A percentile compares a stretch with the other conserved stretches of the same genome.
phyloP scores from a whole-genome alignment of 2,888 invertebrate species.

The Sericinus montela region DNA sequence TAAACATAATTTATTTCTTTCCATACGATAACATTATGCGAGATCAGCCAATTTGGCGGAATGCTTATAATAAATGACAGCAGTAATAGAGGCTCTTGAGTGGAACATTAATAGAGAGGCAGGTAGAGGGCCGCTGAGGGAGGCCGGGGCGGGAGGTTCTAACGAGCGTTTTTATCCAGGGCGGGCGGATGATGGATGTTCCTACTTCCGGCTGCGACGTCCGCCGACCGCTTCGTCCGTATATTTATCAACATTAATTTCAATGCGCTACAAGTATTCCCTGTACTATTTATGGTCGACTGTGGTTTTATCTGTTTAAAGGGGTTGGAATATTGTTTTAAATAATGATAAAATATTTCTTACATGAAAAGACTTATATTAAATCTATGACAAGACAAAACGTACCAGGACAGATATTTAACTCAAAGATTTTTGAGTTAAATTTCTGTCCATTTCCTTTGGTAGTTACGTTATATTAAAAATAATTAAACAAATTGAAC shows the following conservation, averaged over 20 bases:
- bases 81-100: conserved; percentile 76
- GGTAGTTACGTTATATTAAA: too few relatives aligned
- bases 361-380: too few relatives aligned
- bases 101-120: conserved; percentile 76
- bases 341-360: too few relatives aligned
- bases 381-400: too few relatives aligned
- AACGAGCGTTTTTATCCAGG: conserved; percentile 78
- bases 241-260: conserved; percentile 76
- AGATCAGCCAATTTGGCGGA: conserved; percentile 75
- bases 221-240: conserved; percentile 65
- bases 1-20: conserved; percentile 36
- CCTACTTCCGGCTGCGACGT: conserved; percentile 68
- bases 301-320: not conserved
- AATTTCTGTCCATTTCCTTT: too few relatives aligned
- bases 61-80: conserved; percentile 78
- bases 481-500: too few relatives aligned
- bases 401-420: too few relatives aligned
- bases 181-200: conserved; percentile 76
- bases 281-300: not conserved
- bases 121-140: conserved; percentile 51
- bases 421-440: too few relatives aligned
- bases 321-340: not conserved
- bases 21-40: conserved; percentile 34
- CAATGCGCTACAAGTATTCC: conserved; percentile 33
- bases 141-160: conserved; percentile 40